Percentiles rank a stretch among this genome's conserved stretches.
Conservation (phyloP, 2,797 vertebrate genomes). For the Halcyon chelicuti region DNA sequence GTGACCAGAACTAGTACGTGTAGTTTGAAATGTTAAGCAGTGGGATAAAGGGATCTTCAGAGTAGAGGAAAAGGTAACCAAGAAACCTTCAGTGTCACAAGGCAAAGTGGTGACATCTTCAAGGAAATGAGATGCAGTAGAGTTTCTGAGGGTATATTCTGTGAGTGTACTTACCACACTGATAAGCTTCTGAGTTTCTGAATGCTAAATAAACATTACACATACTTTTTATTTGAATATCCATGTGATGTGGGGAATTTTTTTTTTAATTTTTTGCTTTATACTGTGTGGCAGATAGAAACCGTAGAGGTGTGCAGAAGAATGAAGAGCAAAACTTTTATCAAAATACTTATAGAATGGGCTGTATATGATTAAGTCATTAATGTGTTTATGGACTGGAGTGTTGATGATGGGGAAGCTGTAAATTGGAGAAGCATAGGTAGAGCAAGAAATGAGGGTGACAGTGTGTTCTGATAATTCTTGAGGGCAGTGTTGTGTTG, state of each 20-base stretch:
- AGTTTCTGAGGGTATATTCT: not conserved
- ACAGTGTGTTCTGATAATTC: not conserved
- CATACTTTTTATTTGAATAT: not conserved
- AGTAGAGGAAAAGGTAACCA: not conserved
- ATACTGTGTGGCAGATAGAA: not conserved
- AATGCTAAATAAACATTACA: not conserved
- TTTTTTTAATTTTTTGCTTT: not conserved
- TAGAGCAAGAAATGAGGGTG: not conserved
- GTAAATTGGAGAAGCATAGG: rapidly evolving
- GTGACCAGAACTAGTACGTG: not conserved
- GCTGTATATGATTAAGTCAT: rapidly evolving
- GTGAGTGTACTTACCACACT: rapidly evolving
- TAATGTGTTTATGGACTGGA: rapidly evolving
- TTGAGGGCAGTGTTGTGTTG: rapidly evolving
- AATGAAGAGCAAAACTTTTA: not conserved
- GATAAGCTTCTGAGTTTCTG: not conserved
- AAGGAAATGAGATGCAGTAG: not conserved
- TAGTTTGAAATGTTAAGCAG: not conserved
- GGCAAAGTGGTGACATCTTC: not conserved
- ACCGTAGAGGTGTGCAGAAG: not conserved
- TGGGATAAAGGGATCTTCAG: not conserved
- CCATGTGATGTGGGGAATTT: rapidly evolving
- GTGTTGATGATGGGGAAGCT: not conserved
- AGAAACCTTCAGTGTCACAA: too few species aligned
- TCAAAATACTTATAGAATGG: not conserved